These are phyloP conservation scores for Sarcophaga peregrina DNA, from an alignment of 1,140 invertebrate species.

Conservation along the genomic window DNA sequence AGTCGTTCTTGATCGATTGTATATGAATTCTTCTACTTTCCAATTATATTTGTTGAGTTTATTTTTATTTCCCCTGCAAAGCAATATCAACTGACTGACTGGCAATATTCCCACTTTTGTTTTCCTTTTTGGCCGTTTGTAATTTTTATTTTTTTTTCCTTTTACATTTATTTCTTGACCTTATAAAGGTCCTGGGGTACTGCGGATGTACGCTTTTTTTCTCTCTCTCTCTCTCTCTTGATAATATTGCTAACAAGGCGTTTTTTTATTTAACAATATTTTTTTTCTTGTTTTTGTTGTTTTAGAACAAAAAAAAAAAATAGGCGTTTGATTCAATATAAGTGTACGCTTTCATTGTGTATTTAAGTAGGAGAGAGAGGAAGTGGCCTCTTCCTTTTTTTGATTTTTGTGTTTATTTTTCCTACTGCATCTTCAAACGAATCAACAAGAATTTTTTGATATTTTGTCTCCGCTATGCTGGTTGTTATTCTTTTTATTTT, in stretches of 20 bases:
- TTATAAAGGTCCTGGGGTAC: not conserved
- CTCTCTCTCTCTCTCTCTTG: no score
- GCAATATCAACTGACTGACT: not conserved
- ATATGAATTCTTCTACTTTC: not conserved
- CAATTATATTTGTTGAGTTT: not conserved
- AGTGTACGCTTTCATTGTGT: no score
- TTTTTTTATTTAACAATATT: no score
- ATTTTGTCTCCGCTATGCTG: no score
- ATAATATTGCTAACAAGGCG: constrained; percentile 8
- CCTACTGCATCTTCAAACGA: no score
- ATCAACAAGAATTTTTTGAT: no score
- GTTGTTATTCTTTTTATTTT: not conserved
- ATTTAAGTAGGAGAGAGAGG: no score
- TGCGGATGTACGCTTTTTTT: not conserved
- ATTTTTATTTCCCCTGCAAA: not conserved
- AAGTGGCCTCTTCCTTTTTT: no score
- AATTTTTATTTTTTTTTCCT: not conserved
- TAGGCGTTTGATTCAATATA: no score
- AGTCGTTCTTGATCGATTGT: not conserved
- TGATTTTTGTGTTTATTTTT: no score
- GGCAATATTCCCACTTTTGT: not conserved
- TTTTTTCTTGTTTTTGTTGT: no score
- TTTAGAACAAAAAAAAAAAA: no score
- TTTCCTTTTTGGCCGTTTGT: not conserved
- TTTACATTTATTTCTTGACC: not conserved